Base-by-base conservation (phyloP, 2,888 invertebrate species). In the Orthosia cruda region DNA sequence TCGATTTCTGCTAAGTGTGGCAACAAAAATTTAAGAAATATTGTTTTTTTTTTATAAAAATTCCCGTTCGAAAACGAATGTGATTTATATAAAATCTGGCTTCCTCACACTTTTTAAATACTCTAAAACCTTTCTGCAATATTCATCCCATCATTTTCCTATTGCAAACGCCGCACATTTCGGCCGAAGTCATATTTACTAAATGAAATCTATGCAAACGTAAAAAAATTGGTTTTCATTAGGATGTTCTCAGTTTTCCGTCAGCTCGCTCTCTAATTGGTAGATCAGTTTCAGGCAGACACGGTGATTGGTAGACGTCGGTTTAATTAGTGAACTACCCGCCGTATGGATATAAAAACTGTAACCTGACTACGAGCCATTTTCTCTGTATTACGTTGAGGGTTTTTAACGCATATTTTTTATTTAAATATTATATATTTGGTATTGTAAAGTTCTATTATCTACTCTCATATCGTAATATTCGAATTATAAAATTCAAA, bases 201-300 rank as follows among this genome's bases (percentile, higher is more conserved):
- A 20, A 58, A 55, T 18, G 70, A 75, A 76, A 68, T 84, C 57
- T 52, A 81, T 58, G 74, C 64, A 59, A 81, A 81, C 70, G 64
- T 71, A 84, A 81, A 84, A 64, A 81, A 80, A 81, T 81, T 52
- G 63, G 58, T 57, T 81, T 64, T 81, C 81, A 81, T 71, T 84
- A 75, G 55, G 12, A 61, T 59, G 58, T 67, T 81, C 81, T 78
- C 83, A 70, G 71, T 59, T 85, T 63, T 45, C 78, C 71, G 69
- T 52, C 64, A 70, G 77, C 55, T 50, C 52, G 40, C 64, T 32
- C 69, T 62, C 73, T 83, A 83, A 83, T 83, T 83, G 83, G 83
- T 71, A 74, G 71, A 85, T 85, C 83, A 71, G 78, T 77, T 85
- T 59, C 83, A 85, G 50, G 40, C 70, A 79, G 67, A 68, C 57